A percentile compares a stretch with the other conserved stretches of the same genome.
phyloP scores from a whole-genome alignment of 1,140 invertebrate genomes.

The Ericerus pela region DNA sequence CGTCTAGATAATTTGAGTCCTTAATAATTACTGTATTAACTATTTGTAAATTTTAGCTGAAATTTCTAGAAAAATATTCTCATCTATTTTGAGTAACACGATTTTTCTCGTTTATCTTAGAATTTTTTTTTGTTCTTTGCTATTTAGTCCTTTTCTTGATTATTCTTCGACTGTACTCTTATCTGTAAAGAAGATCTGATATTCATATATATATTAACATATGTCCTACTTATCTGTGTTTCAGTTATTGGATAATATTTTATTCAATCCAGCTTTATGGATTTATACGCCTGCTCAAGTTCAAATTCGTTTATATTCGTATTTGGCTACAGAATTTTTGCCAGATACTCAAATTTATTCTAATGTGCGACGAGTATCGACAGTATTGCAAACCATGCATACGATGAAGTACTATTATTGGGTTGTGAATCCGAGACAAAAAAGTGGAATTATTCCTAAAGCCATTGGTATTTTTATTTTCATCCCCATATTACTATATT shows the following conservation, averaged over 20 bases:
- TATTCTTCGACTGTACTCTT: too few species aligned
- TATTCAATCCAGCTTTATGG: slow-evolving; percentile 98
- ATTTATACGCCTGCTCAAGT: slow-evolving; percentile 91
- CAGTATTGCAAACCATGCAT: slow-evolving; percentile 94
- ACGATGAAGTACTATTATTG: slow-evolving; percentile 98
- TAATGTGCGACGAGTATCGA: slow-evolving; percentile 89
- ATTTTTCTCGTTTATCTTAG: too few species aligned
- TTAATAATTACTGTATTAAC: too few species aligned
- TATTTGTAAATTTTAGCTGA: too few species aligned
- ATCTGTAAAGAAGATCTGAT: too few species aligned
- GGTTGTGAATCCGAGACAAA: slow-evolving; percentile 87
- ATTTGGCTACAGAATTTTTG: slow-evolving; percentile 93
- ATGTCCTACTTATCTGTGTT: too few species aligned
- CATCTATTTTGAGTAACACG: too few species aligned
- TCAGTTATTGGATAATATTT: slow-evolving; percentile 94
- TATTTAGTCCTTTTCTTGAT: too few species aligned
- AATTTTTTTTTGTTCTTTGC: too few species aligned
- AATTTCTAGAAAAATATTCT: too few species aligned
- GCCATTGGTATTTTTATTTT: slow-evolving; percentile 59
- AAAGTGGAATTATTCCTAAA: slow-evolving; percentile 88
- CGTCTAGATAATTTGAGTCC: too few species aligned
- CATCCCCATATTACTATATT: background rate
- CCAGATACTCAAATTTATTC: slow-evolving; percentile 95
- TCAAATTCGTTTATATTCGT: slow-evolving; percentile 92
- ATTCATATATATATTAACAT: too few species aligned